These are phyloP conservation scores for Petrolisthes cinctipes DNA, from an alignment of 2,888 invertebrate genomes.

Conservation along the genomic window DNA sequence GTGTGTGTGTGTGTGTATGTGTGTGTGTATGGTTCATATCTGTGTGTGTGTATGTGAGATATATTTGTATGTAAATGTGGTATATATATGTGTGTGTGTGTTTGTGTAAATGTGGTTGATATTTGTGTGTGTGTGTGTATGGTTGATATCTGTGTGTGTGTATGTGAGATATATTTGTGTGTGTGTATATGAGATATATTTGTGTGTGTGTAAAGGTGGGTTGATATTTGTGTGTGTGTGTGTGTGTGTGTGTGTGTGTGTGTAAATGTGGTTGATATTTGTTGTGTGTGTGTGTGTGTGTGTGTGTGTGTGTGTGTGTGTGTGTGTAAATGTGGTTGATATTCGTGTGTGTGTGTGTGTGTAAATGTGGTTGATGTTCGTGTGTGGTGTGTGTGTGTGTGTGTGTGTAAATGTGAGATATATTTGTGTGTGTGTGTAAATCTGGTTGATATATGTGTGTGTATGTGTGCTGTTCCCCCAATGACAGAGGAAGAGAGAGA, in stretches of 20 bases:
- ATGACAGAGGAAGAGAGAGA: too few relatives aligned
- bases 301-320: background rate
- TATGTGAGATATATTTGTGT: background rate
- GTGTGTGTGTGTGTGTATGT: background rate
- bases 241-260: background rate
- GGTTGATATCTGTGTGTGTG: background rate
- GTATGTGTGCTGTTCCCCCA: background rate
- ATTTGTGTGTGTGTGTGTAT: background rate
- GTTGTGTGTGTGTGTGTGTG: background rate
- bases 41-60: background rate
- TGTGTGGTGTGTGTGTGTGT: background rate
- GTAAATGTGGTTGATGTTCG: background rate
- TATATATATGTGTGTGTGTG: background rate
- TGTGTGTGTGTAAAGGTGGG: background rate
- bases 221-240: background rate
- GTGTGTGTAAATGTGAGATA: too few relatives aligned
- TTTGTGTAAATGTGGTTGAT: background rate
- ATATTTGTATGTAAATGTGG: too few relatives aligned
- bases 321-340: background rate
- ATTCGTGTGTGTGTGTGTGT: conserved; percentile 9
- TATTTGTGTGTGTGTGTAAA: too few relatives aligned
- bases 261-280: too few relatives aligned
- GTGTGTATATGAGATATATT: background rate
- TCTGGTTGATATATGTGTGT: too few relatives aligned
- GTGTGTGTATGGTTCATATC: background rate